These are phyloP conservation scores for Callyntrura sp. DNA, from an alignment of 2,888 invertebrate species.

Conservation along the genomic window DNA sequence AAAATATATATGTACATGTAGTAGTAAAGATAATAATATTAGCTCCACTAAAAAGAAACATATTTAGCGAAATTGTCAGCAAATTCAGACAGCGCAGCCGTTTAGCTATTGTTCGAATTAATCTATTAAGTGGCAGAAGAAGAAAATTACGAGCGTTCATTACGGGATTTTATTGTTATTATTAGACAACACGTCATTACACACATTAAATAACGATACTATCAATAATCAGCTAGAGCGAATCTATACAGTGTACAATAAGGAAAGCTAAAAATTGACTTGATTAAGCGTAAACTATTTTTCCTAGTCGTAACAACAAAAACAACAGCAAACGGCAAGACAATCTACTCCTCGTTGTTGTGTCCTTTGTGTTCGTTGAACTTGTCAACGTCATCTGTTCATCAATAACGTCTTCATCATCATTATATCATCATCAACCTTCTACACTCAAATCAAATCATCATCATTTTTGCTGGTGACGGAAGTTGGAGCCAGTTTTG, in stretches of 20 bases:
- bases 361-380: constrained; percentile 36
- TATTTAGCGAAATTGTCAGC: neutral
- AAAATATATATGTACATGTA: neutral
- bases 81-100: neutral
- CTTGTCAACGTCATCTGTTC: neutral
- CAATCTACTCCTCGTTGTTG: constrained; percentile 30
- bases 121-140: neutral
- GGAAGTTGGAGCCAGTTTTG: constrained; percentile 35
- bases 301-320: constrained; percentile 29
- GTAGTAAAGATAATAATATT: neutral
- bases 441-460: neutral
- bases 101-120: neutral
- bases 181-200: neutral
- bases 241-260: neutral
- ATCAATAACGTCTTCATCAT: constrained; percentile 8
- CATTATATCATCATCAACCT: neutral
- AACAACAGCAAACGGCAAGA: neutral
- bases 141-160: neutral
- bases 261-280: constrained; percentile 4
- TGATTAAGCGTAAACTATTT: constrained; percentile 6
- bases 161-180: neutral
- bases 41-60: neutral
- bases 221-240: constrained; percentile 8
- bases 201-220: neutral
- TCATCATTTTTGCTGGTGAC: neutral